Evolutionary conservation across 2,113 vertebrate genomes (phyloP).

Genomic region (Sapajus apella): DNA sequence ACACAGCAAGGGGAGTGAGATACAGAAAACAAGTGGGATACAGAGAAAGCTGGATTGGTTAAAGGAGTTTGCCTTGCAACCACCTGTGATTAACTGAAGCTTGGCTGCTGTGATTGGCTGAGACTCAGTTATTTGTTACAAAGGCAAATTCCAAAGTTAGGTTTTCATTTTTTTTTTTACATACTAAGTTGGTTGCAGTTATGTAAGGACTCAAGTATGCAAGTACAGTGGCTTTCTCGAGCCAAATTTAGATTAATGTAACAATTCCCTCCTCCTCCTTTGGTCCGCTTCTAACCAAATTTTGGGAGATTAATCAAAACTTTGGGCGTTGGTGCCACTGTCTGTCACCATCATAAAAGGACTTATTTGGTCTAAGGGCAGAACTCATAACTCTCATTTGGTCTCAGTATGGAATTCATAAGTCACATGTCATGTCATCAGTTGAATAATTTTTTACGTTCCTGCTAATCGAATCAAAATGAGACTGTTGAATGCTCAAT

Average conservation of each 20-base stretch:
- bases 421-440: no score
- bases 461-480: neutral
- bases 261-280: no score
- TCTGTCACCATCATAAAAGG: no score
- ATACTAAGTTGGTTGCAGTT: neutral
- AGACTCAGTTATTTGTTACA: neutral
- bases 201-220: no score
- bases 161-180: neutral
- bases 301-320: no score
- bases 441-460: neutral
- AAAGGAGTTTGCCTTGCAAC: neutral
- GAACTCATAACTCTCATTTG: no score
- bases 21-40: neutral
- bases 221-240: no score
- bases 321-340: no score
- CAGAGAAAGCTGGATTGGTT: neutral
- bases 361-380: no score
- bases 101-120: neutral
- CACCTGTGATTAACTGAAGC: neutral
- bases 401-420: no score
- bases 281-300: no score
- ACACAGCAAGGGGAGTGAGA: neutral
- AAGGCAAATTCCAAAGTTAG: neutral
- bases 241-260: no score
- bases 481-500: neutral